These are phyloP conservation scores for Mesorhabditis spiculigera DNA, from an alignment of 2,888 invertebrate genomes.

Conservation along the genomic window DNA sequence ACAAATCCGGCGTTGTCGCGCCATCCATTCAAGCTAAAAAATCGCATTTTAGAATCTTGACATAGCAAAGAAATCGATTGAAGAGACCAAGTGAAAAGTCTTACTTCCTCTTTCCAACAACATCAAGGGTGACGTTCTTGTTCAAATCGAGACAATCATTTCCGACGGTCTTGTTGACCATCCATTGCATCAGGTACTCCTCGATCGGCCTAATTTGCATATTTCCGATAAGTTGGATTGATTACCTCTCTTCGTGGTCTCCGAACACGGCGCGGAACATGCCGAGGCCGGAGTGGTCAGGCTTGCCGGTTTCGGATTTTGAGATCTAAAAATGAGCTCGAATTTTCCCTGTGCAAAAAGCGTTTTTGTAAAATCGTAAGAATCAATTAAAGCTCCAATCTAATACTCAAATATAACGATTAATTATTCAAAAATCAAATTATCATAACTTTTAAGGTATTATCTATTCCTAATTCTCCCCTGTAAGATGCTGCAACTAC, in stretches of 20 bases:
- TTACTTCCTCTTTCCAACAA: slow-evolving; percentile 33
- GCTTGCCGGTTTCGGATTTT: slow-evolving; percentile 9
- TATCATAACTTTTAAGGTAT: too few relatives aligned
- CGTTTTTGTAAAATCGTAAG: too few relatives aligned
- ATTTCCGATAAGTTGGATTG: neutral
- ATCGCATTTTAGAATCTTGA: neutral
- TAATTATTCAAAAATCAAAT: too few relatives aligned
- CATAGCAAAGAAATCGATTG: neutral
- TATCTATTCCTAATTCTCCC: too few relatives aligned
- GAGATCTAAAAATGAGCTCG: slow-evolving; percentile 22
- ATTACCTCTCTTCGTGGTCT: slow-evolving; percentile 27
- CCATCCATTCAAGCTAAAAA: slow-evolving; percentile 31
- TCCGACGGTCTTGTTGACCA: slow-evolving; percentile 38
- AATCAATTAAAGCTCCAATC: too few relatives aligned
- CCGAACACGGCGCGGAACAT: slow-evolving; percentile 39
- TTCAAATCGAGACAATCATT: slow-evolving; percentile 33
- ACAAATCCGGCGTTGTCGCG: slow-evolving; percentile 50
- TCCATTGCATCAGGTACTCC: neutral
- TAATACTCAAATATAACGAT: too few relatives aligned
- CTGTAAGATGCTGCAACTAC: too few relatives aligned
- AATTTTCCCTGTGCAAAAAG: too few relatives aligned
- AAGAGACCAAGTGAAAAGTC: neutral
- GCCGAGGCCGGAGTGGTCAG: slow-evolving; percentile 26
- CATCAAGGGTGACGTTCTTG: slow-evolving; percentile 48
- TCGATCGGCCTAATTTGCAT: slow-evolving; percentile 18